Base-by-base conservation (phyloP, 2,113 vertebrate species). In the Anas platyrhynchos region DNA sequence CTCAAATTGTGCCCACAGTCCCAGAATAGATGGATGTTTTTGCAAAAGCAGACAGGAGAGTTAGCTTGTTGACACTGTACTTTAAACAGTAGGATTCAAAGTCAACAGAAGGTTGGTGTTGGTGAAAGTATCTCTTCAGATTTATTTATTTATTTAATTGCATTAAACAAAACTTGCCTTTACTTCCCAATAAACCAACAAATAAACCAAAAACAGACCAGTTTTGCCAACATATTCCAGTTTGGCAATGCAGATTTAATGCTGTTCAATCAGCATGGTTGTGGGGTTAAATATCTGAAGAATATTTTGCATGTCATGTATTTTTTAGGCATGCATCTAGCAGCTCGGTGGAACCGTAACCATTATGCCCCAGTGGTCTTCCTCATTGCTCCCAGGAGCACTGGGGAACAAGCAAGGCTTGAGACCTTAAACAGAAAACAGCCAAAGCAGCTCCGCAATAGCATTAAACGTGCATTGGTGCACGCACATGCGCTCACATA, bases 281-380 rank as follows among this genome's bases (percentile, higher is more conserved):
- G 4, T 25, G 50, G 21, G 34, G 66, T 31, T 31, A 43, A 56
- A 22, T 18, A 34, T 7, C 6, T 1, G 41, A 44, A 44, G 71
- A 10, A 8, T 34, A 38, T 6, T 46, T 27, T 50, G 84, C 9
- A 1, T 2, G 21, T 13, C 36, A 13, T 0, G 0, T 10, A 13
- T 41, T 95, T 81, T 72, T 74, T 61, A 50, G 77, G 50, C 27
- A 58, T 20, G 16, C 4, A 8, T 58, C 68, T 26, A 59, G 21
- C 55, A 73, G 46, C 79, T 75, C 3, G 0, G 10, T 27, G 81
- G 68, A 61, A 26, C 41, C 15, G 4, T 26, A 34, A 81, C 65
- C 21, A 17, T 4, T 55, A 12, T 65, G 56, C 29, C 44, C 13
- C 2, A 36, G 68, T 34, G 11, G 34, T 16, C 26, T 59, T 72